Evolutionary conservation across 1,140 invertebrate genomes (phyloP), one percentile per base, ranked within the genome.

Genomic region (Yoshiicerus persimilis): DNA sequence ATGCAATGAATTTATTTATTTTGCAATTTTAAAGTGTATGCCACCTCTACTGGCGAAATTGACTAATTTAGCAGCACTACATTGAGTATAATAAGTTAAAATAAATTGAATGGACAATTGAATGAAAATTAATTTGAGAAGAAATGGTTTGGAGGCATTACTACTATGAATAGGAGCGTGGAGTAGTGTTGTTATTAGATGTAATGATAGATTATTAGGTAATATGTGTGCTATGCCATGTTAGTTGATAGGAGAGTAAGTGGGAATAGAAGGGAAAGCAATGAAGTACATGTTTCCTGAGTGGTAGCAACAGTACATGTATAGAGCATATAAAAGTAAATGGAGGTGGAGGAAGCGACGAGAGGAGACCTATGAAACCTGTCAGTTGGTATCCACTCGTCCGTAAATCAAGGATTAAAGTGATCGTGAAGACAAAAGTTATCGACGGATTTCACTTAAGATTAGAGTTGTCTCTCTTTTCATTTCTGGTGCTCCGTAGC

Each of bases 371-470:
- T 80, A 80, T 80, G 75, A 80, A 80, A 80, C 75, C 75, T 80
- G 75, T 80, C 75, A 80, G 75, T 80, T 34, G 32, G 30, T 80
- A 80, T 80, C 75, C 75, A 80, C 75, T 80, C 32, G 16, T 80
- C 75, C 32, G 75, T 80, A 80, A 80, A 80, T 80, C 75, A 80
- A 80, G 75, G 75, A 80, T 80, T 80, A 80, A 80, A 80, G 75
- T 80, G 75, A 80, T 80, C 75, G 75, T 80, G 75, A 80, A 80
- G 75, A 80, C 75, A 80, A 38, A 80, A 80, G 75, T 80, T 80
- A 80, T 80, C 75, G 75, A 80, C 75, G 75, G 75, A 80, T 80
- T 80, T 80, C 75, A 80, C 75, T 80, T 80, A 80, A 80, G 75
- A 80, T 80, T 80, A 80, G 75, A 36, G 32, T 38, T 80, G 75